These are phyloP conservation scores for Natrix natrix DNA, from an alignment of 2,797 vertebrate genomes.

Conservation along the genomic window DNA sequence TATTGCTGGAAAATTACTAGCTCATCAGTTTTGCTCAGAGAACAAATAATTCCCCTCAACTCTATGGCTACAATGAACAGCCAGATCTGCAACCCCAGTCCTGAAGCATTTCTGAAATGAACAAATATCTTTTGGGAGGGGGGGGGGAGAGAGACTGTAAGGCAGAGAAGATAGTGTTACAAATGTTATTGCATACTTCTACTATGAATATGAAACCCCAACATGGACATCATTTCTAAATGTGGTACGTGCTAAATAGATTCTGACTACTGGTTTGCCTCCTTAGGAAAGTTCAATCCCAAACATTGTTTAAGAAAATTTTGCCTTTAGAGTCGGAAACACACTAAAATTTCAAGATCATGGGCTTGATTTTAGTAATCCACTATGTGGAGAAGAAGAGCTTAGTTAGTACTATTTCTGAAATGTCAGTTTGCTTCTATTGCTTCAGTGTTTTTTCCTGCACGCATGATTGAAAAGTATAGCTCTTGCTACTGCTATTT, in stretches of 20 bases:
- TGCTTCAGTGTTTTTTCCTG: not conserved
- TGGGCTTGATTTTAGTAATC: not conserved
- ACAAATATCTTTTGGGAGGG: no score
- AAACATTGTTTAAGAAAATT: not conserved
- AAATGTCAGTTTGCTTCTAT: not conserved
- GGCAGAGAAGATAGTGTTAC: no score
- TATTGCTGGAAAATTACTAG: not conserved
- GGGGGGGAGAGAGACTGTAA: not conserved
- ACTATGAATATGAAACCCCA: not conserved
- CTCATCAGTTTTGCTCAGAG: not conserved
- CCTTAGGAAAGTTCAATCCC: not conserved
- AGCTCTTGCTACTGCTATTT: not conserved
- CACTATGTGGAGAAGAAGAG: not conserved
- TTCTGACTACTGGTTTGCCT: not conserved
- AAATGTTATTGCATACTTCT: not conserved
- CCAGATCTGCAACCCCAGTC: not conserved
- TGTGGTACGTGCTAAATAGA: not conserved
- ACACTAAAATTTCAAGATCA: not conserved
- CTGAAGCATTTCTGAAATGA: not conserved
- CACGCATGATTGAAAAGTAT: not conserved
- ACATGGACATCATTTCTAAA: not conserved
- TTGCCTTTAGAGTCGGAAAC: not conserved
- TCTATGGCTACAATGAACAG: not conserved
- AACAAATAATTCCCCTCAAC: not conserved
- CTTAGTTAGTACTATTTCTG: not conserved